phyloP scores from a whole-genome alignment of 2,113 vertebrate genomes.

The Podocnemis expansa region DNA sequence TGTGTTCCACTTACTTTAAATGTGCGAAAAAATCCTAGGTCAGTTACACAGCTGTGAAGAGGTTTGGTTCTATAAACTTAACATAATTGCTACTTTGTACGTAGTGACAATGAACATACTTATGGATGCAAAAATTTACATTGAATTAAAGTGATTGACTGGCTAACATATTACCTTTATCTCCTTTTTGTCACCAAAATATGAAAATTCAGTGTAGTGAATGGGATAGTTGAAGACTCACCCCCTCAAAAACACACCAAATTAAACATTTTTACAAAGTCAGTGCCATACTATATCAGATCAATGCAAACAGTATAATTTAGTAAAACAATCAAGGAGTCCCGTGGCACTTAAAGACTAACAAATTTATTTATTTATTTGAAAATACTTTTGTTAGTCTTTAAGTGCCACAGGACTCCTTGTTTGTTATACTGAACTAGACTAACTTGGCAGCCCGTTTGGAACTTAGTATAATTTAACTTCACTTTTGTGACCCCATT shows the following conservation, averaged over 20 bases:
- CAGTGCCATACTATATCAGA: background rate
- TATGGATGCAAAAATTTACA: background rate
- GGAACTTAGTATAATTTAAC: too few relatives aligned
- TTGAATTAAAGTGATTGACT: background rate
- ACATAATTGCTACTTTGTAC: background rate
- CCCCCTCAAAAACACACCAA: background rate
- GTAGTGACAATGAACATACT: background rate
- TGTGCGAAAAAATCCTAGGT: background rate
- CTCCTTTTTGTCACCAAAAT: background rate
- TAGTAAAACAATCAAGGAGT: too few relatives aligned
- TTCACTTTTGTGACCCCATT: background rate
- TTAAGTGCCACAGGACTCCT: too few relatives aligned
- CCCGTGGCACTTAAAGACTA: too few relatives aligned
- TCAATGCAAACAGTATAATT: background rate
- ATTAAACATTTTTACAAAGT: background rate
- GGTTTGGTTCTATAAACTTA: background rate
- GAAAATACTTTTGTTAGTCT: too few relatives aligned
- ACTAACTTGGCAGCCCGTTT: too few relatives aligned
- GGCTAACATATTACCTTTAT: background rate
- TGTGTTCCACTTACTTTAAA: background rate
- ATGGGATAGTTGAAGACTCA: too few relatives aligned
- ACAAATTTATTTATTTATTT: too few relatives aligned
- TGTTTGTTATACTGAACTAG: too few relatives aligned
- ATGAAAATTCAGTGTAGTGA: background rate
- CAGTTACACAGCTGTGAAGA: background rate